Conservation (phyloP, 2,797 vertebrate species). For the Phataginus tricuspis region DNA sequence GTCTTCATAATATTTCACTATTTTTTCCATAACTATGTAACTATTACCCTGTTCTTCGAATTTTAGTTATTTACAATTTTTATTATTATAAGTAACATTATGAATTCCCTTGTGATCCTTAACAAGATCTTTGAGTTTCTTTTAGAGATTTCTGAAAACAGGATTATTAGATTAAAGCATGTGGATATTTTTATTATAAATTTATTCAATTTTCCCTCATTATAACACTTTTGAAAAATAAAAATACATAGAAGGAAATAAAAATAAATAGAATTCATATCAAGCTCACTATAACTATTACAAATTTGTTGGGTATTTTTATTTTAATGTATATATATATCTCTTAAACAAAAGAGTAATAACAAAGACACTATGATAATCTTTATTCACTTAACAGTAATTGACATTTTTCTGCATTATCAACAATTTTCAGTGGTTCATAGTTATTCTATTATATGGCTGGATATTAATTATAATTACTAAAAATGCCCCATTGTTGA, state of each 20-base stretch:
- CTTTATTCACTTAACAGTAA: not conserved
- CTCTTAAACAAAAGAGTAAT: constrained; percentile 9
- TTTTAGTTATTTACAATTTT: constrained; percentile 15
- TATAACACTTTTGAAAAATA: not conserved
- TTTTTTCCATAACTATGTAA: not conserved
- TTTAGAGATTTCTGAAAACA: not conserved
- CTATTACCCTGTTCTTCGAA: not conserved
- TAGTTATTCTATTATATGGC: not conserved
- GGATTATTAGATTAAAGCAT: constrained; percentile 17
- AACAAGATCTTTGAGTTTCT: not conserved
- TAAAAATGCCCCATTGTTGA: not conserved
- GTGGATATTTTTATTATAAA: constrained; percentile 18
- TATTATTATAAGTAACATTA: not conserved
- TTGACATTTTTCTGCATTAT: not conserved
- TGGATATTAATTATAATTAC: not conserved
- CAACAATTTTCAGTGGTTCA: not conserved
- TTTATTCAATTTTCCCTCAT: not conserved
- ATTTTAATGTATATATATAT: not conserved
- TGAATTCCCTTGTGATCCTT: not conserved
- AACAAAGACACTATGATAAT: not conserved
- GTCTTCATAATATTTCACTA: constrained; percentile 7
- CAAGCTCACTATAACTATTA: not conserved
- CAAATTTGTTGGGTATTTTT: not conserved
- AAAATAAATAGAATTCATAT: constrained; percentile 17
- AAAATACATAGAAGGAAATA: not conserved